phyloP scores from a whole-genome alignment of 2,113 vertebrate genomes.

The Oceanites oceanicus region DNA sequence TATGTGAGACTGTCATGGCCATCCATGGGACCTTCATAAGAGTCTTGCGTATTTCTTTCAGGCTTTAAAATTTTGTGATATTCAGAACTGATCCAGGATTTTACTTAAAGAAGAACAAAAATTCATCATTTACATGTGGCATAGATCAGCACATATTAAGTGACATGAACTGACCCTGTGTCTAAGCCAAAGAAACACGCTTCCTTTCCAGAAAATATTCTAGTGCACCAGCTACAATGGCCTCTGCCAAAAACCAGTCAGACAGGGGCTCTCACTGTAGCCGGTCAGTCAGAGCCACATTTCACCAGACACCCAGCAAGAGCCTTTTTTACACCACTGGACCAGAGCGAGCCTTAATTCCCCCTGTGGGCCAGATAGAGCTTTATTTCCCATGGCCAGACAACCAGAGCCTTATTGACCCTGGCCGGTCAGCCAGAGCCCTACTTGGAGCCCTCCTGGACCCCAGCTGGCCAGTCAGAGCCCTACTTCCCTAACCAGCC shows the following conservation, averaged over 20 bases:
- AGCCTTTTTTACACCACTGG: accelerated
- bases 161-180: not conserved
- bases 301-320: not conserved
- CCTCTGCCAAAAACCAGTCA: not conserved
- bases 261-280: not conserved
- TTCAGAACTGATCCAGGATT: not conserved
- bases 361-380: not conserved
- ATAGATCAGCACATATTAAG: not conserved
- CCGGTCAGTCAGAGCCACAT: not conserved
- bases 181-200: not conserved
- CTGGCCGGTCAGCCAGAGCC: too few species aligned
- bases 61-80: not conserved
- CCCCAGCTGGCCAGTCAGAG: not conserved
- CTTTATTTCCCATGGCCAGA: not conserved
- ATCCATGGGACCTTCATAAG: not conserved
- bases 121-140: not conserved
- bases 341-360: not conserved
- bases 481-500: not conserved
- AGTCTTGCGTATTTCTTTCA: not conserved
- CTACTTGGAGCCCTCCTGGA: not conserved
- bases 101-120: not conserved
- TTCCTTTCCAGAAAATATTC: not conserved
- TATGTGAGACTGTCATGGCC: not conserved
- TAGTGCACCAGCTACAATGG: not conserved
- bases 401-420: not conserved